A percentile compares a stretch with the other conserved stretches of the same genome.
Evolutionary conservation across 1,140 invertebrate species (phyloP).

Genomic region (Bombyx mandarina): DNA sequence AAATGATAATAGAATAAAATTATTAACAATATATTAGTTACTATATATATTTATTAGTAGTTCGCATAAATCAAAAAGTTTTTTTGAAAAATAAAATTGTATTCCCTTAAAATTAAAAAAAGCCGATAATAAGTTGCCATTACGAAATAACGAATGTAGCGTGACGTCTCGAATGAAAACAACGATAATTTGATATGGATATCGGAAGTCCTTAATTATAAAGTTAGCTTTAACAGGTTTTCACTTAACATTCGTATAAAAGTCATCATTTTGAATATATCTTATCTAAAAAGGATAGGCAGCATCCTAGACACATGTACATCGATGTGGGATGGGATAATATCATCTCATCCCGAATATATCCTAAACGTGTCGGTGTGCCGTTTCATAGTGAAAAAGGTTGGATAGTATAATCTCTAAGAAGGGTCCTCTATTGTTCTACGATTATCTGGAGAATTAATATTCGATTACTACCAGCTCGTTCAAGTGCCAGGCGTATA

Average conservation of each 20-base stretch:
- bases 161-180: conserved; percentile 19
- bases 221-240: conserved; percentile 65
- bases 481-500: too few species aligned
- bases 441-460: too few species aligned
- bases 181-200: conserved; percentile 56
- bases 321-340: conserved; percentile 11
- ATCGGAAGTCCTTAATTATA: conserved; percentile 61
- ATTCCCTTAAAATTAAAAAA: too few species aligned
- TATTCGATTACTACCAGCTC: too few species aligned
- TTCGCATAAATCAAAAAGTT: conserved; percentile 63
- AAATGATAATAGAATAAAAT: conserved; percentile 63
- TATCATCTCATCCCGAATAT: conserved; percentile 38
- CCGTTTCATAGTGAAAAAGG: conserved; percentile 45
- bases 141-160: conserved; percentile 42
- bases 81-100: too few species aligned
- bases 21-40: conserved; percentile 66
- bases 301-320: conserved; percentile 34
- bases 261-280: conserved; percentile 64
- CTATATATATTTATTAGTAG: conserved; percentile 31
- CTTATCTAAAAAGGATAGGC: conserved; percentile 68
- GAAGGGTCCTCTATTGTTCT: conserved; percentile 27
- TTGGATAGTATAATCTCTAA: conserved; percentile 45
- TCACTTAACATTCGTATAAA: conserved; percentile 68
- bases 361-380: conserved; percentile 24
- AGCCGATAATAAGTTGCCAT: conserved; percentile 26